Conservation (phyloP, 2,113 vertebrate species). For the Alligator sinensis region DNA sequence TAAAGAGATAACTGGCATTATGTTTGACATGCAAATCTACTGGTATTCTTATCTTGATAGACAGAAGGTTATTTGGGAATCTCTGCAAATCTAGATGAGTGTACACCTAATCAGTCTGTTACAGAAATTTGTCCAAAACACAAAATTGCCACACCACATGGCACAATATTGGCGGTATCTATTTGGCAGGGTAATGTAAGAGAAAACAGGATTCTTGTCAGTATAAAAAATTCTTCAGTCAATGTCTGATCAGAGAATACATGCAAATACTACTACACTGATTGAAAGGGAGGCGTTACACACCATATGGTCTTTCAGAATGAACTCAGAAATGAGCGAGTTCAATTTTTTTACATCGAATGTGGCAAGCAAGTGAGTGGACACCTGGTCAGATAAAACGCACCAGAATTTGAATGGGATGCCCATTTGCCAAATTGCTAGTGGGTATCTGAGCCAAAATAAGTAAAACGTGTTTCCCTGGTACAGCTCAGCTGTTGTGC, state of each 20-base stretch:
- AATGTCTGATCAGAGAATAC: neutral
- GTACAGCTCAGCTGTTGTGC: slow-evolving; percentile 57
- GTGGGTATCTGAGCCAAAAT: slow-evolving; percentile 61
- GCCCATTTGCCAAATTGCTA: slow-evolving; percentile 65
- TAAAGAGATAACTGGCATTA: neutral
- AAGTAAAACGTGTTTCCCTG: slow-evolving; percentile 71
- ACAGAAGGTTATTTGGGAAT: neutral
- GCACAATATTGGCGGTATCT: neutral
- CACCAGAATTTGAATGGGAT: slow-evolving; percentile 66
- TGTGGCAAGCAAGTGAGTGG: slow-evolving; percentile 46
- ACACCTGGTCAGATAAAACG: slow-evolving; percentile 80
- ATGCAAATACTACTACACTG: neutral
- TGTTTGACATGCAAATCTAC: neutral
- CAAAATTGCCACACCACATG: neutral
- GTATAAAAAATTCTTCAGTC: neutral
- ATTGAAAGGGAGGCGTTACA: slow-evolving; percentile 8
- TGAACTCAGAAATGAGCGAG: neutral
- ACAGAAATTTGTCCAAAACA: slow-evolving; percentile 16
- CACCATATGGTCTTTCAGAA: slow-evolving; percentile 36
- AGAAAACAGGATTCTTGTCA: neutral
- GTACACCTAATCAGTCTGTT: neutral
- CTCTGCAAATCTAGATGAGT: slow-evolving; percentile 17
- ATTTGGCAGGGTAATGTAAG: neutral
- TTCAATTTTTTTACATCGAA: slow-evolving; percentile 53
- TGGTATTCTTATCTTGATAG: neutral